Evolutionary conservation across 1,140 invertebrate genomes (phyloP), one percentile per base, ranked within the genome.

Genomic region (Drosophila baimaii): DNA sequence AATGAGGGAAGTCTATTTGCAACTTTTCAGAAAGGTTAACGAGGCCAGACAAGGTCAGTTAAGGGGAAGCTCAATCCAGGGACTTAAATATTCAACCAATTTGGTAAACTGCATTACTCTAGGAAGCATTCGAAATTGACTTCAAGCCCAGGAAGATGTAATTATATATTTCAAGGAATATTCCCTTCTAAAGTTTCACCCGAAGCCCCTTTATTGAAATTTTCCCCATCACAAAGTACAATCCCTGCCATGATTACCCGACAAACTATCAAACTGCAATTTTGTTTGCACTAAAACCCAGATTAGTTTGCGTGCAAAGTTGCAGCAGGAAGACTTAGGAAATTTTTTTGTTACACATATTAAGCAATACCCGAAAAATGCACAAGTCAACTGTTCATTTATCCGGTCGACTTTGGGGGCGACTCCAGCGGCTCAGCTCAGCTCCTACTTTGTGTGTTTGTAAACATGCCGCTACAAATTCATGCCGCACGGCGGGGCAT

Each of bases 381-480:
- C 65, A 70, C 17, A 71, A 71, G 65, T 75, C 63, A 47, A 68
- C 57, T 75, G 74, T 47, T 85, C 78, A 81, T 44, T 75, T 78
- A 71, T 46, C 47, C 62, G 39, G 51, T 19, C 65, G 65, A 29
- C 33, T 15, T 19, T n/a, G n/a, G n/a, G n/a, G 25, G 21, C 8
- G n/a, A 15, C 35, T n/a, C 15, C 21, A 25, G 13, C 25, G n/a
- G n/a, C n/a, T n/a, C n/a, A n/a, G n/a, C n/a, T n/a, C n/a, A n/a
- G 47, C 43, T 54, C 31, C 39, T n/a, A 27, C 17, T 55, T 54
- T 19, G 59, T 58, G 56, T 54, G 54, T 73, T 47, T 76, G 69
- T 56, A 66, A 84, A 78, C 77, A 85, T 85, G 52, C 73, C 74
- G 54, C 52, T 70, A 81, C 61, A 78, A 78, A 78, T 86, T 62